These are phyloP conservation scores for Mus spretus DNA, from an alignment of 2,797 vertebrate genomes.

Conservation along the genomic window DNA sequence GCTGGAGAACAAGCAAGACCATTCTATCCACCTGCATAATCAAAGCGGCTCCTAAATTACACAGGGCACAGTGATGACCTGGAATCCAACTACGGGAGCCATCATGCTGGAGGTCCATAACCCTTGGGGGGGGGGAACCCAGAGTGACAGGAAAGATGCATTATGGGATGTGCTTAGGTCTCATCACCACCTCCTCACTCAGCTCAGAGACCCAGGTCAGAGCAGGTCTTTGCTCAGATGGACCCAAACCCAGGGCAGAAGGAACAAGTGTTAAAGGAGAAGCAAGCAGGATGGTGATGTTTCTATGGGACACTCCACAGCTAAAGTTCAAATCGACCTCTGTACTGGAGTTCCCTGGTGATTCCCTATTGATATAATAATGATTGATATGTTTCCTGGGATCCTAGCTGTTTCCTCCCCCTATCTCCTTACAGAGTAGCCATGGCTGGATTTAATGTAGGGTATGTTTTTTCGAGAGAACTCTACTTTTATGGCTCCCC, in stretches of 20 bases:
- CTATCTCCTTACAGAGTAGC: background rate
- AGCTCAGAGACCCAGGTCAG: background rate
- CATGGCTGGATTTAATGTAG: background rate
- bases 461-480: background rate
- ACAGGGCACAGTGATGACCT: slow-evolving; percentile 60
- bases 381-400: background rate
- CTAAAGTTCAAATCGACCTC: background rate
- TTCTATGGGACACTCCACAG: background rate
- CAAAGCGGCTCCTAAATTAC: slow-evolving; percentile 80
- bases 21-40: slow-evolving; percentile 83
- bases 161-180: background rate
- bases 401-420: background rate
- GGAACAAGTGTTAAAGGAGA: background rate
- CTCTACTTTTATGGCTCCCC: background rate
- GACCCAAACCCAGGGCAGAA: background rate
- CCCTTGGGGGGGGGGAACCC: background rate
- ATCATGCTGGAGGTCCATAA: slow-evolving; percentile 39
- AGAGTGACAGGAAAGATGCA: slow-evolving; percentile 10
- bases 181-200: background rate
- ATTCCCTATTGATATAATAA: background rate
- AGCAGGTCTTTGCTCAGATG: background rate
- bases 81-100: slow-evolving; percentile 6
- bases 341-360: background rate
- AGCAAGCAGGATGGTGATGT: background rate
- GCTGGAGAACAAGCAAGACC: slow-evolving; percentile 71